A percentile compares a stretch with the other conserved stretches of the same genome.
These are phyloP conservation scores for Cotesia chilonis DNA, from an alignment of 1,140 invertebrate genomes.

Conservation along the genomic window DNA sequence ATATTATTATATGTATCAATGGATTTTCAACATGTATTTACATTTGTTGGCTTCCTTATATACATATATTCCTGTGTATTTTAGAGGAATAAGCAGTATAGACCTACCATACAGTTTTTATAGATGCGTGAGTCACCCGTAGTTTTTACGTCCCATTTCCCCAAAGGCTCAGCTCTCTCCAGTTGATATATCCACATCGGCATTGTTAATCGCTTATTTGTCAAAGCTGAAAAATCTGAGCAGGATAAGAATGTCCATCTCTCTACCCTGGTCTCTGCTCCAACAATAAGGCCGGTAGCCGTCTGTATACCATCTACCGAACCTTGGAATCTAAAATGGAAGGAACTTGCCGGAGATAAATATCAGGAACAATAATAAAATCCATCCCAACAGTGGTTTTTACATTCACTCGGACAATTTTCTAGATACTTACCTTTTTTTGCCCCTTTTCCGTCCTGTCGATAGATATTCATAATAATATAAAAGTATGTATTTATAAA, in stretches of 20 bases:
- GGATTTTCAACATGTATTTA: too few species aligned
- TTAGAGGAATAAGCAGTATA: conserved; percentile 7
- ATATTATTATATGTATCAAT: too few species aligned
- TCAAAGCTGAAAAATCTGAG: conserved; percentile 46
- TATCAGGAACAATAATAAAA: conserved; percentile 56
- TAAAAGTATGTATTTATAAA: too few species aligned
- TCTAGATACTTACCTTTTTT: conserved; percentile 38
- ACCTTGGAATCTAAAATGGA: not conserved
- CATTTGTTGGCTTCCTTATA: too few species aligned
- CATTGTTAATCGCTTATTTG: conserved; percentile 54
- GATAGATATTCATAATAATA: not conserved
- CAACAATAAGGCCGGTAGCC: conserved; percentile 32
- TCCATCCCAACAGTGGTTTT: conserved; percentile 41
- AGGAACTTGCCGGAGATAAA: conserved; percentile 55
- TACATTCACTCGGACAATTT: conserved; percentile 46
- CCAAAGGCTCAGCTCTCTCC: not conserved
- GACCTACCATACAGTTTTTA: too few species aligned
- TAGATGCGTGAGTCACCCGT: too few species aligned
- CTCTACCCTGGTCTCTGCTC: not conserved
- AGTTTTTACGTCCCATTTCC: not conserved
- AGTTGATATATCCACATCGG: not conserved
- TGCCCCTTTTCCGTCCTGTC: conserved; percentile 15
- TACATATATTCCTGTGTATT: not conserved
- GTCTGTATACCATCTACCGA: conserved; percentile 4
- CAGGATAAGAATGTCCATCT: conserved; percentile 40